Evolutionary conservation across 2,888 invertebrate genomes (phyloP).

Genomic region (Macaria notata): DNA sequence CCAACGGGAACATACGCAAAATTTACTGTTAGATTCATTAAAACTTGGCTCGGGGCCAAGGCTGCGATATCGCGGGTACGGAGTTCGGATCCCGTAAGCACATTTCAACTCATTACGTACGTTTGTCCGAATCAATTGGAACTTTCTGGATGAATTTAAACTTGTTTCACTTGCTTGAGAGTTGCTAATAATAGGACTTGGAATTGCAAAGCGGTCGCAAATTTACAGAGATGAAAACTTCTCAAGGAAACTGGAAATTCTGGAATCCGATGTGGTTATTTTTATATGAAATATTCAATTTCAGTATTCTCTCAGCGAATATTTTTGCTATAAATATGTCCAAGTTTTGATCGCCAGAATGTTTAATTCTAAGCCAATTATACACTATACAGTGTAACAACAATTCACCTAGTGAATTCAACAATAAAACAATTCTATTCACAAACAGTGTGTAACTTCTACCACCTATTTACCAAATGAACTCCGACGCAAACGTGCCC

Average conservation of each 20-base stretch:
- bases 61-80: constrained; percentile 39
- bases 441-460: no score
- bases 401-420: no score
- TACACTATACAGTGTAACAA: no score
- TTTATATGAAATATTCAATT: no score
- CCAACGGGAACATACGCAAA: constrained; percentile 36
- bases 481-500: no score
- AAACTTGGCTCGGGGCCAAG: constrained; percentile 59
- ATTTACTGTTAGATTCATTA: constrained; percentile 64
- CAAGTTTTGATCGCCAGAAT: no score
- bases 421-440: no score
- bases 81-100: constrained; percentile 45
- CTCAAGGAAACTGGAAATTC: background rate
- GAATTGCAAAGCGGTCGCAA: background rate
- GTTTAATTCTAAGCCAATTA: no score
- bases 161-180: constrained; percentile 31
- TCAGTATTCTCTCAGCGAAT: no score
- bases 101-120: constrained; percentile 49
- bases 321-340: no score
- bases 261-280: no score
- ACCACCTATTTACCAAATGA: no score
- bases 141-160: constrained; percentile 47
- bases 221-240: background rate
- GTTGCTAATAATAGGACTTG: constrained; percentile 6
- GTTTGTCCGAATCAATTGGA: constrained; percentile 49